A percentile compares a stretch with the other conserved stretches of the same genome.
Evolutionary conservation across 2,113 vertebrate species (phyloP).

Genomic region (Ictalurus punctatus): DNA sequence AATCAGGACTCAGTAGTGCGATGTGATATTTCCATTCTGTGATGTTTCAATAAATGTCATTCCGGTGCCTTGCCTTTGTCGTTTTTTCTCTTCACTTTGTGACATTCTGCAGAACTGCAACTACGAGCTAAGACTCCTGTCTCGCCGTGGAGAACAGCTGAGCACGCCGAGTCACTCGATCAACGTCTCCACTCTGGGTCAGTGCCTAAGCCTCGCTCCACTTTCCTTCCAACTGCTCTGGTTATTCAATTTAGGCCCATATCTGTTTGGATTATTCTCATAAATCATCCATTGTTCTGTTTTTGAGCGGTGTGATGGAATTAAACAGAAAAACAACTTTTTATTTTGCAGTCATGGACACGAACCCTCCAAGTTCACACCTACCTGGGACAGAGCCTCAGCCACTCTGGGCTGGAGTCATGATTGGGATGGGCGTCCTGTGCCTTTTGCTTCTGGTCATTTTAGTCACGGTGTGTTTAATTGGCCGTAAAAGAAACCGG

Average conservation of each 20-base stretch:
- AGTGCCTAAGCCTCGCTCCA: constrained; percentile 61
- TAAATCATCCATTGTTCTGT: constrained; percentile 16
- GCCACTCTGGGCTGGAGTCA: constrained; percentile 80
- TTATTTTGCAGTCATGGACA: constrained; percentile 77
- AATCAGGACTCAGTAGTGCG: too few relatives aligned
- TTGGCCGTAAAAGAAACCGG: constrained; percentile 73
- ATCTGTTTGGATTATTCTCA: neutral
- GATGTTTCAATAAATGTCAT: constrained; percentile 15
- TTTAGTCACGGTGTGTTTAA: constrained; percentile 79
- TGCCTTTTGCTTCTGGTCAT: constrained; percentile 81
- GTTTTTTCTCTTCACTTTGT: neutral
- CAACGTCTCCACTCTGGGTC: constrained; percentile 89
- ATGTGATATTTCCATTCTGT: neutral
- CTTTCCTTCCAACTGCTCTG: neutral
- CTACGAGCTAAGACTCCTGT: constrained; percentile 91
- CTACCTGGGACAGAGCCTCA: constrained; percentile 78
- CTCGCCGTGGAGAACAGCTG: constrained; percentile 83
- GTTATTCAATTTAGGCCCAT: constrained; percentile 3
- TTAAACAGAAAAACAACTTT: neutral
- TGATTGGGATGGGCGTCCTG: constrained; percentile 86
- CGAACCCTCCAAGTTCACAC: constrained; percentile 77
- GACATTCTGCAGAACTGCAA: constrained; percentile 76
- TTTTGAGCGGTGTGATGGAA: neutral
- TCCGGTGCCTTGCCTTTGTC: constrained; percentile 2
- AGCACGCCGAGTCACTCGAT: constrained; percentile 89